Evolutionary conservation across 1,140 invertebrate genomes (phyloP).

Genomic region (Hormaphis cornu): DNA sequence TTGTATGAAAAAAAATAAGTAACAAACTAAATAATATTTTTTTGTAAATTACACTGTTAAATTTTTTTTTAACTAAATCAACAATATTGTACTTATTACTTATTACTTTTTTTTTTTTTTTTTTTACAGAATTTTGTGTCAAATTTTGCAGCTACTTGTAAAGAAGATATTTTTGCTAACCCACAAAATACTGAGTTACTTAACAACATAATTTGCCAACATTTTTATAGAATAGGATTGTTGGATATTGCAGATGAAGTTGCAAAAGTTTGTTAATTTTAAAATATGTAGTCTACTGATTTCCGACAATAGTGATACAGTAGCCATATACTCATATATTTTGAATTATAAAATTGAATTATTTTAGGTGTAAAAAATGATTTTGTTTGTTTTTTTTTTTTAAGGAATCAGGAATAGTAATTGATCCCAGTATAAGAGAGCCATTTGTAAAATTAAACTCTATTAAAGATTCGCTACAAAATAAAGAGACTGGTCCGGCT

Average conservation of each 20-base stretch:
- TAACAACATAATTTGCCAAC: slow-evolving; percentile 93
- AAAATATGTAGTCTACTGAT: background rate
- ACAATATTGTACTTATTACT: background rate
- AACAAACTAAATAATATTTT: background rate
- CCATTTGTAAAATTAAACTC: slow-evolving; percentile 76
- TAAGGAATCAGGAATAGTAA: slow-evolving; percentile 62
- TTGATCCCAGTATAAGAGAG: slow-evolving; percentile 62
- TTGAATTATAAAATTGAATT: too few relatives aligned
- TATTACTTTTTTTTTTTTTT: slow-evolving; percentile 26
- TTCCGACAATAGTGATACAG: too few relatives aligned
- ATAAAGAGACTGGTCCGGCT: slow-evolving; percentile 67
- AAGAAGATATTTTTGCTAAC: slow-evolving; percentile 74
- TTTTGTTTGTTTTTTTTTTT: slow-evolving; percentile 35
- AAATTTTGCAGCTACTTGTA: slow-evolving; percentile 79
- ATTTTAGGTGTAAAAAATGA: too few relatives aligned
- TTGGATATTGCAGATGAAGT: slow-evolving; percentile 79
- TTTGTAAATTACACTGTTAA: slow-evolving; percentile 8
- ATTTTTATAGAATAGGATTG: slow-evolving; percentile 89
- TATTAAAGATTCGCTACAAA: slow-evolving; percentile 71
- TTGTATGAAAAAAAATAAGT: too few relatives aligned
- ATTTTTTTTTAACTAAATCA: too few relatives aligned
- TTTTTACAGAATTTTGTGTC: slow-evolving; percentile 70
- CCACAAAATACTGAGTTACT: slow-evolving; percentile 68
- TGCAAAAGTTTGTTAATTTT: slow-evolving; percentile 46
- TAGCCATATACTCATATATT: too few relatives aligned